phyloP scores from a whole-genome alignment of 2,113 vertebrate genomes.

The Semnopithecus entellus region DNA sequence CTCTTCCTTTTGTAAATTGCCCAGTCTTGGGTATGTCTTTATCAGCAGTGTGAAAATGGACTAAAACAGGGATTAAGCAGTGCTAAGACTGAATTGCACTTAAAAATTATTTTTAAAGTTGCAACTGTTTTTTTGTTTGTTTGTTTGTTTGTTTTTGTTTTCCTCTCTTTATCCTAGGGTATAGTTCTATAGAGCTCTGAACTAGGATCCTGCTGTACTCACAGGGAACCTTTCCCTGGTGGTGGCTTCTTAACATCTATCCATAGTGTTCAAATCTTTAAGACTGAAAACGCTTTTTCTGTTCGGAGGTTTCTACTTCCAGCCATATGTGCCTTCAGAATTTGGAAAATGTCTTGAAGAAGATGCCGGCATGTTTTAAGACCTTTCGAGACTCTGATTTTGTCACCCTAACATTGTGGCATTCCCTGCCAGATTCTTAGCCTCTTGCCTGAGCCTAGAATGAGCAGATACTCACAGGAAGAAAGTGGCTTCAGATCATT shows the following conservation, averaged over 20 bases:
- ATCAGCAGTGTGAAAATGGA: too few species aligned
- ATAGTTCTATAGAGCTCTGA: not conserved
- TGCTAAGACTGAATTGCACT: not conserved
- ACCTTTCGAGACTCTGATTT: not conserved
- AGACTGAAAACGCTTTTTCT: not conserved
- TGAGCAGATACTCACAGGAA: not conserved
- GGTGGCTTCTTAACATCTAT: not conserved
- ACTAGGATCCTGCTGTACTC: not conserved
- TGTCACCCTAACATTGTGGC: not conserved
- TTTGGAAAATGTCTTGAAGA: not conserved
- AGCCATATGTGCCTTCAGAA: not conserved
- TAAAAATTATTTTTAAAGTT: not conserved
- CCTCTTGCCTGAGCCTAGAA: not conserved
- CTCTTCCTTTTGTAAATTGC: too few species aligned
- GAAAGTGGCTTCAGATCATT: not conserved
- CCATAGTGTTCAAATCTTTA: not conserved
- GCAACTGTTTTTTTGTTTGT: not conserved
- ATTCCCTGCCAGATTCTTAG: not conserved
- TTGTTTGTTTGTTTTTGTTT: not conserved
- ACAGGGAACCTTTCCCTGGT: not conserved
- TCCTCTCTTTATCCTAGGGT: not conserved
- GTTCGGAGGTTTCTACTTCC: not conserved
- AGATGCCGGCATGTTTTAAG: not conserved
- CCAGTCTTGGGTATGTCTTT: too few species aligned
- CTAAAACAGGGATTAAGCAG: not conserved